phyloP scores from a whole-genome alignment of 2,888 invertebrate species.

The Mythimna albipuncta region DNA sequence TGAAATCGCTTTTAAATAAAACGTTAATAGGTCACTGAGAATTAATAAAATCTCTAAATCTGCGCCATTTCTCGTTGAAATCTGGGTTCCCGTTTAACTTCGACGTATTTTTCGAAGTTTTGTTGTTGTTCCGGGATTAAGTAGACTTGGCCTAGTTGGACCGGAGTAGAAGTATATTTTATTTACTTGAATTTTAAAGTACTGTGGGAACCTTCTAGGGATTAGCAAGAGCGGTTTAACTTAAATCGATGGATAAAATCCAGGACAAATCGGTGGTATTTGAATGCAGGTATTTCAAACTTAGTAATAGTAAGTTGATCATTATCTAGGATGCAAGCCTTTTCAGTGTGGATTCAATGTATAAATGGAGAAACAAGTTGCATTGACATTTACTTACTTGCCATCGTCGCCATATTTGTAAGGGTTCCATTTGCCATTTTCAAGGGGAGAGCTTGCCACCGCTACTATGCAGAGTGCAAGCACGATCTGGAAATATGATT shows the following conservation, averaged over 20 bases:
- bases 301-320: conserved; percentile 29
- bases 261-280: conserved; percentile 12
- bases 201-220: conserved; percentile 22
- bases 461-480: conserved; percentile 80
- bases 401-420: conserved; percentile 82
- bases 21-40: conserved; percentile 18
- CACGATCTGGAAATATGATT: conserved; percentile 74
- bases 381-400: conserved; percentile 85
- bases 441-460: conserved; percentile 75
- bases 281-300: conserved; percentile 30
- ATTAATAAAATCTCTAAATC: conserved; percentile 40
- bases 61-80: conserved; percentile 41
- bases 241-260: conserved; percentile 18
- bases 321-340: conserved; percentile 31
- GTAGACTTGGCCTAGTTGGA: conserved; percentile 53
- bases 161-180: conserved; percentile 41
- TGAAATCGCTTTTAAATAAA: conserved; percentile 28
- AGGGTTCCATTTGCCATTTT: conserved; percentile 85
- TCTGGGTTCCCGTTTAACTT: conserved; percentile 47
- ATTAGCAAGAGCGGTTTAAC: conserved; percentile 27
- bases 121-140: conserved; percentile 47
- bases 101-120: conserved; percentile 51
- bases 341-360: conserved; percentile 48
- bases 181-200: conserved; percentile 40
- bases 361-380: conserved; percentile 61